A percentile compares a stretch with the other conserved stretches of the same genome.
Conservation (phyloP, 2,888 invertebrate genomes). For the Drosophila sordidula region DNA sequence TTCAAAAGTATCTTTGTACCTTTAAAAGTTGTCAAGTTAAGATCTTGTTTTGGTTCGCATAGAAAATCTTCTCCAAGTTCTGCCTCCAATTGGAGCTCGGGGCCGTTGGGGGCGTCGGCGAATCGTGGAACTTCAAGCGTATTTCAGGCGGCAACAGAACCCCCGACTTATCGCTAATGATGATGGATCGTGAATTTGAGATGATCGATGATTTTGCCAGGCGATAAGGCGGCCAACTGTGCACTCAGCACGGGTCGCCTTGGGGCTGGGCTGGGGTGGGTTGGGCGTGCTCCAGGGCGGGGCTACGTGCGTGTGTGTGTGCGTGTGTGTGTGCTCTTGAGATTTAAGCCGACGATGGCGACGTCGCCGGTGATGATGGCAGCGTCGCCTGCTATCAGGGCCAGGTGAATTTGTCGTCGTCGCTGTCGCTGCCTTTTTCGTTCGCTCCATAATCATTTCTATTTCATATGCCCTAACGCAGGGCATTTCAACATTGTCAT, state of each 20-base stretch:
- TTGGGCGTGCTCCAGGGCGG: neutral
- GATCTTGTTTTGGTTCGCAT: no score
- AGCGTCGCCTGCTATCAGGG: conserved; percentile 35
- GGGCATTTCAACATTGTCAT: neutral
- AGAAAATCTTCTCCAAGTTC: neutral
- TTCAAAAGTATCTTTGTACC: no score
- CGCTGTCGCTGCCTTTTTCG: conserved; percentile 25
- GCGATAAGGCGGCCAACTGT: conserved; percentile 40
- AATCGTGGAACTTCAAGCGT: conserved; percentile 63
- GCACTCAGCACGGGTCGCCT: conserved; percentile 2
- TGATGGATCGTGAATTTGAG: conserved; percentile 81
- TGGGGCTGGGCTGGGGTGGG: no score
- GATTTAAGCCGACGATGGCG: conserved; percentile 55
- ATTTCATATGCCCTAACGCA: neutral
- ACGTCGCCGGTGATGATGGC: conserved; percentile 22
- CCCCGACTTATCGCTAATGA: conserved; percentile 72
- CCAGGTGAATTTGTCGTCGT: conserved; percentile 30
- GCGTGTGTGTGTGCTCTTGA: conserved; percentile 52
- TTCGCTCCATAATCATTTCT: conserved; percentile 14
- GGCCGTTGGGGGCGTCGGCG: conserved; percentile 31
- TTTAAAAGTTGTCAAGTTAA: no score
- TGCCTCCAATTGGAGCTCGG: conserved; percentile 16
- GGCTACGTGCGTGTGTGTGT: conserved; percentile 18
- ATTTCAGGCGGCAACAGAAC: conserved; percentile 32
- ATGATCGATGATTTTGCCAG: conserved; percentile 76